Conservation (phyloP, 2,888 invertebrate genomes). For the Dolichomitus sp. region DNA sequence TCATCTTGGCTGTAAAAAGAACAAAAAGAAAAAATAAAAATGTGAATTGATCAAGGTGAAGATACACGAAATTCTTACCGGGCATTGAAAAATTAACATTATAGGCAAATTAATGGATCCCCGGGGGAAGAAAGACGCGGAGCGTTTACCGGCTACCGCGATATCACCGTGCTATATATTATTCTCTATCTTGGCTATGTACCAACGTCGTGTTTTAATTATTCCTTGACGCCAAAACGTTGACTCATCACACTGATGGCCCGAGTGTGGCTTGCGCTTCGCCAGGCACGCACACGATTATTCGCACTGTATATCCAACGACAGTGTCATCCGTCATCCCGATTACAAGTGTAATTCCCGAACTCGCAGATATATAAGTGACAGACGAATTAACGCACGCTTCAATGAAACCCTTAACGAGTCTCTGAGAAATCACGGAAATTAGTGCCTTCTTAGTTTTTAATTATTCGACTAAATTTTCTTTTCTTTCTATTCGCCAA, state of each 20-base stretch:
- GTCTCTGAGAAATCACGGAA: constrained; percentile 45
- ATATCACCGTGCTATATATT: not conserved
- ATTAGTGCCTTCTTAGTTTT: constrained; percentile 35
- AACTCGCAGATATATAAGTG: constrained; percentile 12
- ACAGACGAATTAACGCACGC: constrained; percentile 54
- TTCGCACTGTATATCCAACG: constrained; percentile 48
- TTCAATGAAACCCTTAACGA: constrained; percentile 15
- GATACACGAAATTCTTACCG: not conserved
- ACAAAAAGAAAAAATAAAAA: not conserved
- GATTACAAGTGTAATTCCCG: constrained; percentile 19
- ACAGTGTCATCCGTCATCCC: constrained; percentile 37
- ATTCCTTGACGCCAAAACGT: constrained; percentile 30
- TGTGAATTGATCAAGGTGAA: not conserved
- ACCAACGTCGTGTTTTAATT: constrained; percentile 42
- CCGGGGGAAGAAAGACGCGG: constrained; percentile 5
- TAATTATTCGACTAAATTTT: not conserved
- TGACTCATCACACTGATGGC: constrained; percentile 20
- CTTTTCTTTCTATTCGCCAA: not conserved
- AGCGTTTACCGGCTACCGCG: constrained; percentile 12
- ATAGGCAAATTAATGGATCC: not conserved
- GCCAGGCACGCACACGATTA: constrained; percentile 17
- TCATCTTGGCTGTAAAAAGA: no score
- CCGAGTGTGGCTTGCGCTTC: not conserved
- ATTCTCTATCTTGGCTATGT: constrained; percentile 1
- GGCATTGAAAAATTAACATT: not conserved